Conservation (phyloP, 2,888 invertebrate species). For the Scaptomyza parva region DNA sequence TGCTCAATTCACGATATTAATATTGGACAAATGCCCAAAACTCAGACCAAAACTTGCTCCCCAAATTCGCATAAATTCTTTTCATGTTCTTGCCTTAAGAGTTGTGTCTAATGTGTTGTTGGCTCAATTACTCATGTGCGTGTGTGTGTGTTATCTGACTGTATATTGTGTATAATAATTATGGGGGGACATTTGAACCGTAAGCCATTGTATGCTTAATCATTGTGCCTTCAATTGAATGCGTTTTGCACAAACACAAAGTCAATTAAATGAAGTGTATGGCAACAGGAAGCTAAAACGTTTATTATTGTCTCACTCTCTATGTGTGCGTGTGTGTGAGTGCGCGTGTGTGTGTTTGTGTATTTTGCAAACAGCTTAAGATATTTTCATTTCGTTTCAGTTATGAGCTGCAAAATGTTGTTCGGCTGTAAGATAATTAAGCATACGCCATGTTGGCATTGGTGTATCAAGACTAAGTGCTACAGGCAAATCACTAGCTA, state of each 20-base stretch:
- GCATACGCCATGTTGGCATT: constrained; percentile 40
- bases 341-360: not conserved
- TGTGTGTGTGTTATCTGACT: too few species aligned
- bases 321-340: not conserved
- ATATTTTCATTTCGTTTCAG: not conserved
- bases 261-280: not conserved
- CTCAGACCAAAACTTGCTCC: not conserved
- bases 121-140: constrained; percentile 13
- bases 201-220: not conserved
- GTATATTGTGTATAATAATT: not conserved
- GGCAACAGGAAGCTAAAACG: not conserved
- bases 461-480: constrained; percentile 11
- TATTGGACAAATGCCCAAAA: constrained; percentile 17
- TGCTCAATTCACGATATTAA: constrained; percentile 2
- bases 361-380: not conserved
- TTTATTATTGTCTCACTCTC: too few species aligned
- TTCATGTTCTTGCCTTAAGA: not conserved
- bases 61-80: not conserved
- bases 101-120: constrained; percentile 15
- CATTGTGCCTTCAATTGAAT: not conserved
- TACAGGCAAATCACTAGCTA: constrained; percentile 35
- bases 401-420: not conserved
- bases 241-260: not conserved
- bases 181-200: not conserved
- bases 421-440: constrained; percentile 18